These are phyloP conservation scores for Ennomos erosarius DNA, from an alignment of 2,888 invertebrate species.

Conservation along the genomic window DNA sequence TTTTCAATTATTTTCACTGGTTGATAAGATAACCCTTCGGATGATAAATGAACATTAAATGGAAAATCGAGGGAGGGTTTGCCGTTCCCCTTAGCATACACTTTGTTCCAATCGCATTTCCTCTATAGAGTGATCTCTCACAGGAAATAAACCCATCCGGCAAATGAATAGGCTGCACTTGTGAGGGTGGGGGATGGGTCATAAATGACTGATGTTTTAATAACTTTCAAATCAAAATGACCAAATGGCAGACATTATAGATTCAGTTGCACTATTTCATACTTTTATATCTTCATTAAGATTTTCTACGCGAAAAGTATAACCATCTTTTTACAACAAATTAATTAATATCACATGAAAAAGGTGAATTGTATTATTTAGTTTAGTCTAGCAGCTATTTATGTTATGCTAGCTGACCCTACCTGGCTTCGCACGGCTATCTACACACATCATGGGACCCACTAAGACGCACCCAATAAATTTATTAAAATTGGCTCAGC, in stretches of 20 bases:
- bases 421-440: too few species aligned
- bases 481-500: too few species aligned
- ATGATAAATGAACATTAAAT: conserved; percentile 69
- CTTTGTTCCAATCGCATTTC: conserved; percentile 83
- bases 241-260: conserved; percentile 10
- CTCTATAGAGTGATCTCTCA: conserved; percentile 79
- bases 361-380: too few species aligned
- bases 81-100: conserved; percentile 59
- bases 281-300: background rate
- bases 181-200: conserved; percentile 58
- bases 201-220: conserved; percentile 63
- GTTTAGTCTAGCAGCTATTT: too few species aligned
- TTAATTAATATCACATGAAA: too few species aligned
- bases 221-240: conserved; percentile 48
- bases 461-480: too few species aligned
- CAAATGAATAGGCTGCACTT: conserved; percentile 83
- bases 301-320: too few species aligned
- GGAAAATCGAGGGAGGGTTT: conserved; percentile 61
- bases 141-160: conserved; percentile 83
- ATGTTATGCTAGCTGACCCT: too few species aligned
- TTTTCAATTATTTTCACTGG: conserved; percentile 54
- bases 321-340: too few species aligned
- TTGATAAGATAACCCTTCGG: conserved; percentile 55
- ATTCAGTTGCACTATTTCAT: conserved; percentile 2
- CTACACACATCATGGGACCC: too few species aligned